Conservation (phyloP, 2,113 vertebrate species). For the Protomyctophum bolini region DNA sequence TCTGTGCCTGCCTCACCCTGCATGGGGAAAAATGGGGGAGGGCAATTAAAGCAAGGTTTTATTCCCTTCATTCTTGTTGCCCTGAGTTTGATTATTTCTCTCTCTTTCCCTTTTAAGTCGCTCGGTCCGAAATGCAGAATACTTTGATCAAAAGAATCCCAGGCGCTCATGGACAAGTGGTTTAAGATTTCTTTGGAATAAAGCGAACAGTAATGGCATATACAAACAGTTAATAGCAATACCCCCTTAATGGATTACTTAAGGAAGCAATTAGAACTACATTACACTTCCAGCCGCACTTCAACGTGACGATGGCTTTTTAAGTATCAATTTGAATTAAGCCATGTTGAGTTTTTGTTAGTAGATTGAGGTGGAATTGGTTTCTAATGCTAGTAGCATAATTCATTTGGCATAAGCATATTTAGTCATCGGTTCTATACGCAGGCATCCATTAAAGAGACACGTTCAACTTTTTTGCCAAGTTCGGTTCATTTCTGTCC, state of each 20-base stretch:
- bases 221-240: conserved; percentile 66
- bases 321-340: conserved; percentile 56
- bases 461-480: too few relatives aligned
- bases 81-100: conserved; percentile 58
- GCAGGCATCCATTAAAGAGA: too few relatives aligned
- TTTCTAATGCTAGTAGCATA: not conserved
- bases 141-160: conserved; percentile 15
- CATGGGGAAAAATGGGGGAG: conserved; percentile 86
- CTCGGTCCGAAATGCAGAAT: conserved; percentile 21
- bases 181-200: conserved; percentile 65
- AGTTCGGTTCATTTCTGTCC: too few relatives aligned
- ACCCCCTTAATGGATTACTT: conserved; percentile 69
- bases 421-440: too few relatives aligned
- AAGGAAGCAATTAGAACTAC: conserved; percentile 70
- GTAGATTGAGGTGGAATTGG: conserved; percentile 44
- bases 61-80: conserved; percentile 60
- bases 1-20: conserved; percentile 85
- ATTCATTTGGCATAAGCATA: too few relatives aligned
- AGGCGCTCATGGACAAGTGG: conserved; percentile 55
- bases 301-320: conserved; percentile 59
- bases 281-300: conserved; percentile 52
- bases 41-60: conserved; percentile 79
- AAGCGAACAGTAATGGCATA: conserved; percentile 71
- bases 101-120: conserved; percentile 2
- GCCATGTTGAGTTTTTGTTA: conserved; percentile 40